Base-by-base conservation (phyloP, 2,113 vertebrate genomes). In the Equus quagga region DNA sequence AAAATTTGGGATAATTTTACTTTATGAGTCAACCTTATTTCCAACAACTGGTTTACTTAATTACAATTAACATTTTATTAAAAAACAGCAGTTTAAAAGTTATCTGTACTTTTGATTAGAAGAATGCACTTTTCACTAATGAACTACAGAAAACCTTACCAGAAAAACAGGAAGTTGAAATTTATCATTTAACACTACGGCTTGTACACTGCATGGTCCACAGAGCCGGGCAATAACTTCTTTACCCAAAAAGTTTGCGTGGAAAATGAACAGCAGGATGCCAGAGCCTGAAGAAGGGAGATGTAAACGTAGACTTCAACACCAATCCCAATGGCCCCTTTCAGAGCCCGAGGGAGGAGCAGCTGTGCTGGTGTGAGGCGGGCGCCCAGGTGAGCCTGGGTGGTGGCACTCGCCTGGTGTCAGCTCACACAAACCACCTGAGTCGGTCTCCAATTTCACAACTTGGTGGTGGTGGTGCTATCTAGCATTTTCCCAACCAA, bases 141-240 rank as follows among this genome's bases (percentile, higher is more conserved):
- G 31, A 84, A 79, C 21, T 80, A 80, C 0, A 73, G 64, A 54
- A 96, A 93, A 46, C 98, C 98, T 98, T 98, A 99, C 99, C 99
- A 99, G 98, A 98, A 99, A 99, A 97, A 99, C 98, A 83, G 99
- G 99, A 97, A 99, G 99, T 98, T 99, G 99, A 98, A 99, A 99
- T 98, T 99, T 99, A 98, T 99, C 99, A 0, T 99, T 99, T 98
- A 99, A 99, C 97, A 99, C 99, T 81, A 99, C 99, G 14, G 99
- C 99, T 92, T 99, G 99, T 58, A 99, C 99, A 36, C 99, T 99
- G 98, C 99, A 99, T 21, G 99, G 99, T 93, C 99, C 99, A 51
- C 99, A 99, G 67, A 99, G 99, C 73, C 99, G 98, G 87, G 99
- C 99, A 64, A 99, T 91, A 18, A 99, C 99, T 15, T 99, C 99